Evolutionary conservation across 2,113 vertebrate genomes (phyloP).

Genomic region (Prionailurus bengalensis): DNA sequence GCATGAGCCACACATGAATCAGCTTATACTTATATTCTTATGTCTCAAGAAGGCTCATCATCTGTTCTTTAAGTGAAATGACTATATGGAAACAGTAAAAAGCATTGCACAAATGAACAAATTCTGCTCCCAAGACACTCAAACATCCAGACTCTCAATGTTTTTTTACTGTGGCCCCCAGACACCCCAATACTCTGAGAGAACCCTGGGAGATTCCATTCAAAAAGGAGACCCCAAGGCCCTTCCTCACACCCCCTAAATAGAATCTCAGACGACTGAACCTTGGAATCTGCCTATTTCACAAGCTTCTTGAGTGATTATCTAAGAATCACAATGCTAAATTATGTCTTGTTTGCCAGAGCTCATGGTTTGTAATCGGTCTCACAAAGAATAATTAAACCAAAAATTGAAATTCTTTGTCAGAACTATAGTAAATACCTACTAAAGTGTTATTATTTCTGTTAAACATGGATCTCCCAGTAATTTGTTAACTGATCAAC

Average conservation of each 20-base stretch:
- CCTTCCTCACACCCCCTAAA: background rate
- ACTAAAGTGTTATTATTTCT: conserved; percentile 22
- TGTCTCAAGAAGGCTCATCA: background rate
- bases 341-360: conserved; percentile 33
- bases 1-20: conserved; percentile 2
- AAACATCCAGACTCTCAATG: background rate
- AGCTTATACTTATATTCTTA: too few species aligned
- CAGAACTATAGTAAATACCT: background rate
- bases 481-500: conserved; percentile 26
- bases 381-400: conserved; percentile 20
- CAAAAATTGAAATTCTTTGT: background rate
- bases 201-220: background rate
- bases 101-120: conserved; percentile 17
- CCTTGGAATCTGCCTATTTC: background rate
- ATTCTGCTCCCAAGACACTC: background rate
- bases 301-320: background rate
- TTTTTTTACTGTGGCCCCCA: background rate
- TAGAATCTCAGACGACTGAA: background rate
- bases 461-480: background rate
- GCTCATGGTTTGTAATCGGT: background rate
- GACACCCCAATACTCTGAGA: background rate
- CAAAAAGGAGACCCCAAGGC: background rate
- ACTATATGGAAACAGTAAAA: background rate
- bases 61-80: background rate
- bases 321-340: background rate